phyloP scores from a whole-genome alignment of 2,797 vertebrate genomes.

The Thaleichthys pacificus region DNA sequence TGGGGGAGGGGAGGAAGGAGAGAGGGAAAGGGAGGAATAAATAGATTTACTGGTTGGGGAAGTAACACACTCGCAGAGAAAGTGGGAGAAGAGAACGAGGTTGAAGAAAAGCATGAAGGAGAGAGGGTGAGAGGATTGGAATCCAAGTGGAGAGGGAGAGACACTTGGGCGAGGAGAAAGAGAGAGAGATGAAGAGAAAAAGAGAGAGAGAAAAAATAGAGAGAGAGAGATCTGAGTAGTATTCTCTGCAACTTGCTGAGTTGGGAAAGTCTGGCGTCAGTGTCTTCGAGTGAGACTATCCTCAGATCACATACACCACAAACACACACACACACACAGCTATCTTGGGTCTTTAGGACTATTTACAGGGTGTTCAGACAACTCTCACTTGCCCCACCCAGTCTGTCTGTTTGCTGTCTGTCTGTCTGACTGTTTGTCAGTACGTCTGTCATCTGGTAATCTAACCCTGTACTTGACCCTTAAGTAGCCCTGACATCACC shows the following conservation, averaged over 20 bases:
- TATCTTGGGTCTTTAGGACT: constrained; percentile 3
- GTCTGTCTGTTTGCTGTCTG: constrained; percentile 30
- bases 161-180: constrained; percentile 10
- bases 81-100: constrained; percentile 13
- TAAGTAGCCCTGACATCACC: constrained; percentile 34
- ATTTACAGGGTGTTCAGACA: not conserved
- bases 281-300: constrained; percentile 35
- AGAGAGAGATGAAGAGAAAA: not conserved
- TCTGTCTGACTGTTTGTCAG: constrained; percentile 18
- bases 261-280: constrained; percentile 53
- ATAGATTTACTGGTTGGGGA: constrained; percentile 68
- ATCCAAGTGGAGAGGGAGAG: constrained; percentile 7
- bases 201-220: constrained; percentile 9
- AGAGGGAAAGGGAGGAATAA: constrained; percentile 59
- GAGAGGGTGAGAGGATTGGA: not conserved
- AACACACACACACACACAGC: constrained; percentile 10
- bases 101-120: not conserved
- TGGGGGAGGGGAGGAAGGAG: not conserved
- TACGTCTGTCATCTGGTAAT: constrained; percentile 40
- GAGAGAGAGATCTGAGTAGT: not conserved
- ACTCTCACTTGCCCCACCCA: not conserved
- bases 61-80: constrained; percentile 52
- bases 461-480: constrained; percentile 19
- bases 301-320: constrained; percentile 6
- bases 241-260: constrained; percentile 21